These are phyloP conservation scores for Hyles lineata DNA, from an alignment of 2,888 invertebrate genomes.

Conservation along the genomic window DNA sequence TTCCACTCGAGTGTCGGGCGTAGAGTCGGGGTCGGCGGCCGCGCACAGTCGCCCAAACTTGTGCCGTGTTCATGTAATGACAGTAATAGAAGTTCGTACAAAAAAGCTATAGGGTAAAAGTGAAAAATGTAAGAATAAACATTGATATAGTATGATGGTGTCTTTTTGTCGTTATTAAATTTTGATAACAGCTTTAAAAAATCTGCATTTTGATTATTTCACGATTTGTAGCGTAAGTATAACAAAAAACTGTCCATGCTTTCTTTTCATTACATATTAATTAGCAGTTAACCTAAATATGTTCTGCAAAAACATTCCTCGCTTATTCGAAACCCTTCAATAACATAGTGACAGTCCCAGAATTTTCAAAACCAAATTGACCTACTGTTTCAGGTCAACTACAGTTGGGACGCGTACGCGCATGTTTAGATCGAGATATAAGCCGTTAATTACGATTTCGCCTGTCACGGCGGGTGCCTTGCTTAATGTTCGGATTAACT, in stretches of 20 bases:
- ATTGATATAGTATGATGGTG: too few species aligned
- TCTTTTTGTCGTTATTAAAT: too few species aligned
- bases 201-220: too few species aligned
- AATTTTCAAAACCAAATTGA: conserved; percentile 20
- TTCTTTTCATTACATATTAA: too few species aligned
- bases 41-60: conserved; percentile 39
- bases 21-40: conserved; percentile 56
- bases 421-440: conserved; percentile 61
- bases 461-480: conserved; percentile 78
- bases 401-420: conserved; percentile 39
- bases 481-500: conserved; percentile 76
- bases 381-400: conserved; percentile 22
- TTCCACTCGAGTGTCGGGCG: conserved; percentile 33
- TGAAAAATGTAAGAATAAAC: neutral
- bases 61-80: neutral
- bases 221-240: too few species aligned
- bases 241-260: too few species aligned
- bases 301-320: too few species aligned
- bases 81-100: conserved; percentile 3
- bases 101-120: neutral
- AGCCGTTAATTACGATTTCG: conserved; percentile 79
- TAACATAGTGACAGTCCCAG: neutral
- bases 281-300: too few species aligned
- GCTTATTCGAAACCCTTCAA: too few species aligned
- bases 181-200: too few species aligned